A percentile compares a stretch with the other conserved stretches of the same genome.
These are phyloP conservation scores for Catocala nupta DNA, from an alignment of 2,888 invertebrate genomes.

Conservation along the genomic window DNA sequence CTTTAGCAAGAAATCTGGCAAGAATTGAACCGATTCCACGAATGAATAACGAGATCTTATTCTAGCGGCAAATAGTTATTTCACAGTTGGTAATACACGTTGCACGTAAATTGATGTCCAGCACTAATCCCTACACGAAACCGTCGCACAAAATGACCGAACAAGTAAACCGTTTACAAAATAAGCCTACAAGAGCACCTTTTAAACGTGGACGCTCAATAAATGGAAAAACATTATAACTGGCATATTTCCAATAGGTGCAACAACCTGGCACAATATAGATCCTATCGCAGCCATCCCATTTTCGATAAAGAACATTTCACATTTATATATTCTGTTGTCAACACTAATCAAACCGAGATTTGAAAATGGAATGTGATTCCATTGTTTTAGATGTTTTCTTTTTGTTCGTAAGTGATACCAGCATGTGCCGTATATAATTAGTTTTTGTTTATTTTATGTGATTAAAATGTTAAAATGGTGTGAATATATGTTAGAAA, in stretches of 20 bases:
- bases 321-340: slow-evolving; percentile 40
- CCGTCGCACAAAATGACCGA: slow-evolving; percentile 22
- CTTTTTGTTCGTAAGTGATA: slow-evolving; percentile 33
- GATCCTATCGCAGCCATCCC: slow-evolving; percentile 59
- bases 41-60: slow-evolving; percentile 72
- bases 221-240: slow-evolving; percentile 56
- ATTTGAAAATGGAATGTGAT: slow-evolving; percentile 30
- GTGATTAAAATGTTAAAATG: slow-evolving; percentile 3
- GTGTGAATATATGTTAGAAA: too few relatives aligned
- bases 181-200: slow-evolving; percentile 2
- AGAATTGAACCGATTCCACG: not conserved
- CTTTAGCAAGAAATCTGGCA: not conserved
- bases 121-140: slow-evolving; percentile 34
- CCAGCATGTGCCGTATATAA: slow-evolving; percentile 34
- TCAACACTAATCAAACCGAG: slow-evolving; percentile 22
- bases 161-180: slow-evolving; percentile 20
- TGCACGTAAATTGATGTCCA: slow-evolving; percentile 57
- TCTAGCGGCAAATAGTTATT: slow-evolving; percentile 58
- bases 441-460: slow-evolving; percentile 9
- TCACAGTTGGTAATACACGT: slow-evolving; percentile 45
- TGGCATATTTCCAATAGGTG: slow-evolving; percentile 59
- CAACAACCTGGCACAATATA: slow-evolving; percentile 60
- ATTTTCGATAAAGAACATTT: slow-evolving; percentile 38
- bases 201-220: slow-evolving; percentile 33
- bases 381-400: slow-evolving; percentile 34